phyloP scores from a whole-genome alignment of 2,888 invertebrate species.

The Cosmia trapezina region DNA sequence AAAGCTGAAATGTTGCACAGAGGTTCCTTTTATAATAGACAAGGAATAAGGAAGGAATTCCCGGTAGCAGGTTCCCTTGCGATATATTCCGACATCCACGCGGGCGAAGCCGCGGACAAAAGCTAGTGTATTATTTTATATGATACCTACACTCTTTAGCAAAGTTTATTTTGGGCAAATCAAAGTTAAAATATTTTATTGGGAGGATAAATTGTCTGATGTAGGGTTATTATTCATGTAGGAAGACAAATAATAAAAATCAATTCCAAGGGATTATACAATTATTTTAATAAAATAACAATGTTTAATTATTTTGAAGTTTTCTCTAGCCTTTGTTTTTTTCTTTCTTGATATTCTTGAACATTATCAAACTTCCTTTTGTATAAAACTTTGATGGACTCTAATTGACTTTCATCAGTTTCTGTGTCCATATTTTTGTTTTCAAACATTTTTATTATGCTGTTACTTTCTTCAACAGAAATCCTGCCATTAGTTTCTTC shows the following conservation, averaged over 20 bases:
- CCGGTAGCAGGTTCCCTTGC: too few species aligned
- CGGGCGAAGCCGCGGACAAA: too few species aligned
- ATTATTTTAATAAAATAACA: conserved; percentile 22
- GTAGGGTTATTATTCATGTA: too few species aligned
- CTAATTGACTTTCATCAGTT: conserved; percentile 69
- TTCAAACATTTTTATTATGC: conserved; percentile 76
- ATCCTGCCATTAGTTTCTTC: conserved; percentile 71
- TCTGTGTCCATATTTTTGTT: conserved; percentile 55
- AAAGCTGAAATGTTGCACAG: too few species aligned
- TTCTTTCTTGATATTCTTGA: conserved; percentile 94
- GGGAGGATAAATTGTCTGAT: too few species aligned
- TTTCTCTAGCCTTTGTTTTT: conserved; percentile 92
- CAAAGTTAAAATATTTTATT: too few species aligned
- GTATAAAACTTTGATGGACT: conserved; percentile 91
- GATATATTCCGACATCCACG: too few species aligned
- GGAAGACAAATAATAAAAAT: neutral
- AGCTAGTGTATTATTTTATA: too few species aligned
- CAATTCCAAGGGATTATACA: neutral
- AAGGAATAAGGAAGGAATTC: too few species aligned
- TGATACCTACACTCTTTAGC: too few species aligned
- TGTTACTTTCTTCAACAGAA: conserved; percentile 64
- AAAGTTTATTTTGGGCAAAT: too few species aligned
- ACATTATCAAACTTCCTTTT: conserved; percentile 95
- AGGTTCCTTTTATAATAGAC: too few species aligned
- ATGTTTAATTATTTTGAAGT: conserved; percentile 64